A percentile compares a stretch with the other conserved stretches of the same genome.
Conservation (phyloP, 2,113 vertebrate species). For the Saimiri boliviensis region DNA sequence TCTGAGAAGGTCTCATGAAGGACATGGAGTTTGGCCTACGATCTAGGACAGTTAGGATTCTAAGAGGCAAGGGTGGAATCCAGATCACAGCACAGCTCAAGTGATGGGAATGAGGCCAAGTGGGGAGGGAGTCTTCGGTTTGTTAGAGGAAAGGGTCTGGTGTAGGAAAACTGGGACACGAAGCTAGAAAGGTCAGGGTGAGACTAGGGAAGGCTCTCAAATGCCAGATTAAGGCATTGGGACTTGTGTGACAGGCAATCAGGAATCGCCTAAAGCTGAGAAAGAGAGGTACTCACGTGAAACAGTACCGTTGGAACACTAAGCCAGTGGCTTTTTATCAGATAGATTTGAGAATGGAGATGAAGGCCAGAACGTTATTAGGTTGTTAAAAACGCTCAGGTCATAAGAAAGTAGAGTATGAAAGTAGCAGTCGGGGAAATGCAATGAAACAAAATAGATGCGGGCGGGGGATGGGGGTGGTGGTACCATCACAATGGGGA, state of each 20-base stretch:
- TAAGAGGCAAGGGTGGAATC: neutral
- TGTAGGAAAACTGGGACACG: neutral
- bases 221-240: neutral
- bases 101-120: neutral
- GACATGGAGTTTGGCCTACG: neutral
- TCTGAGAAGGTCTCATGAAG: neutral
- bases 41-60: neutral
- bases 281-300: neutral
- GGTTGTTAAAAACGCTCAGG: neutral
- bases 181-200: neutral
- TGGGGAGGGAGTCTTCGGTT: neutral
- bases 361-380: neutral
- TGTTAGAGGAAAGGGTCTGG: neutral
- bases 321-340: neutral
- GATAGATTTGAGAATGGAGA: neutral
- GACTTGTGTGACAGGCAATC: no score
- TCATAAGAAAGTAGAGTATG: neutral
- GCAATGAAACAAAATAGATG: neutral
- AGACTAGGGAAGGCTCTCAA: no score
- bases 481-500: neutral
- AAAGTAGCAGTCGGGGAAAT: neutral
- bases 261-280: neutral
- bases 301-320: no score
- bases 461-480: rapidly evolving
- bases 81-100: neutral